Percentiles rank a stretch among this genome's conserved stretches.
phyloP scores from a whole-genome alignment of 2,888 invertebrate species.

The Glaucopsyche alexis region DNA sequence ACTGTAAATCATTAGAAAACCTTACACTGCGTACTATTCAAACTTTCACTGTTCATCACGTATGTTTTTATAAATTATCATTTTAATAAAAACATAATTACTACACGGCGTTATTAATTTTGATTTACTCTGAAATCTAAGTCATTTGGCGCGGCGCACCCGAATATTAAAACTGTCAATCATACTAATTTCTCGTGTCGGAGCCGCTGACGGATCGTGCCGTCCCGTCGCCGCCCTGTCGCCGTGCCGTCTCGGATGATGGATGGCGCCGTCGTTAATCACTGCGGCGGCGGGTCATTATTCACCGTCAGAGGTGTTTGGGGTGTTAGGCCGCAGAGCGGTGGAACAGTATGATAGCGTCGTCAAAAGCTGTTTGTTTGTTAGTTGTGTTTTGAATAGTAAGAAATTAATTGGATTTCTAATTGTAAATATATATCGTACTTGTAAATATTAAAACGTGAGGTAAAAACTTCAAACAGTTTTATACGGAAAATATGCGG shows the following conservation, averaged over 20 bases:
- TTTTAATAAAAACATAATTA: slow-evolving; percentile 7
- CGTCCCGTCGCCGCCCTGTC: slow-evolving; percentile 46
- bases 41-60: not conserved
- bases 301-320: slow-evolving; percentile 50
- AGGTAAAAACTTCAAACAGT: no score
- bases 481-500: no score
- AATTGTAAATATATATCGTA: no score
- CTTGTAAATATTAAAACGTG: no score
- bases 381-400: no score
- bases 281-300: slow-evolving; percentile 56
- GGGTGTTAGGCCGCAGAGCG: slow-evolving; percentile 40
- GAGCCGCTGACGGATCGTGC: slow-evolving; percentile 47
- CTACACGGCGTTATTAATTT: slow-evolving; percentile 26
- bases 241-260: slow-evolving; percentile 45
- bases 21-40: not conserved
- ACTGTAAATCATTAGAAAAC: no score
- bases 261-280: slow-evolving; percentile 61
- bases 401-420: not conserved
- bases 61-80: not conserved
- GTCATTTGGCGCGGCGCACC: slow-evolving; percentile 32
- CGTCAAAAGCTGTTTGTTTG: not conserved
- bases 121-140: slow-evolving; percentile 25
- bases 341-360: slow-evolving; percentile 20
- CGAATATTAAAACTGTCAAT: slow-evolving; percentile 50
- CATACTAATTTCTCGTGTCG: slow-evolving; percentile 49